Conservation (phyloP, 2,113 vertebrate genomes). For the Phaethornis superciliosus region DNA sequence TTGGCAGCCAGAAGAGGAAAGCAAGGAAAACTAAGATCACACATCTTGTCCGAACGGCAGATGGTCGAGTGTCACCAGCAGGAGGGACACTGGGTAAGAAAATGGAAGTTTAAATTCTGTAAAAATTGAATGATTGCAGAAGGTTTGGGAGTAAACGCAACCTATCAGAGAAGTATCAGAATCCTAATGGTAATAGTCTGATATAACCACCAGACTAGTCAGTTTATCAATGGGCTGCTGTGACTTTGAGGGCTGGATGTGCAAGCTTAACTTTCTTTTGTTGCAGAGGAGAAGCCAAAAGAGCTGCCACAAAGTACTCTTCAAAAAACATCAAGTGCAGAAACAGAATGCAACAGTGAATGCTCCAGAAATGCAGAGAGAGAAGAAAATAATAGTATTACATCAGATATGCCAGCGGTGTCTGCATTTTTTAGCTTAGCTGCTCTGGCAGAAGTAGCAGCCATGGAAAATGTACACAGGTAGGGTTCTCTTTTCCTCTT, state of each 20-base stretch:
- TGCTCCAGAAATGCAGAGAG: constrained; percentile 75
- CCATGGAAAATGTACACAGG: constrained; percentile 99
- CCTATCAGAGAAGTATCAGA: neutral
- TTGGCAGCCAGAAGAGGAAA: constrained; percentile 98
- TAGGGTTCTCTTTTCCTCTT: constrained; percentile 40
- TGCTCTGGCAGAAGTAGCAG: constrained; percentile 99
- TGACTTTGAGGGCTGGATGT: neutral
- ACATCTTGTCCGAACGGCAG: constrained; percentile 92
- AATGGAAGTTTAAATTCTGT: neutral
- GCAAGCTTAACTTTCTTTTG: neutral
- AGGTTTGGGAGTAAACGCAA: neutral
- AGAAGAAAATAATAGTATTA: constrained; percentile 76
- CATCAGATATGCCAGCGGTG: constrained; percentile 79
- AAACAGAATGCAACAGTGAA: constrained; percentile 84
- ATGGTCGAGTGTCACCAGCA: constrained; percentile 90
- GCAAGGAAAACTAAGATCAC: constrained; percentile 98
- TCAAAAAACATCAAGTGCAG: constrained; percentile 75
- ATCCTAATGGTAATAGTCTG: neutral
- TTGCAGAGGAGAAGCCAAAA: constrained; percentile 87
- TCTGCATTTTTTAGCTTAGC: constrained; percentile 96
- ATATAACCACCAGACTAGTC: neutral
- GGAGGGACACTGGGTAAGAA: constrained; percentile 82
- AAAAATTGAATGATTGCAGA: neutral
- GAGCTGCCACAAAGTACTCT: constrained; percentile 81
- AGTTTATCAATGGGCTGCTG: neutral